A percentile compares a stretch with the other conserved stretches of the same genome.
phyloP scores from a whole-genome alignment of 2,113 vertebrate species.

The Cephalopterus ornatus region DNA sequence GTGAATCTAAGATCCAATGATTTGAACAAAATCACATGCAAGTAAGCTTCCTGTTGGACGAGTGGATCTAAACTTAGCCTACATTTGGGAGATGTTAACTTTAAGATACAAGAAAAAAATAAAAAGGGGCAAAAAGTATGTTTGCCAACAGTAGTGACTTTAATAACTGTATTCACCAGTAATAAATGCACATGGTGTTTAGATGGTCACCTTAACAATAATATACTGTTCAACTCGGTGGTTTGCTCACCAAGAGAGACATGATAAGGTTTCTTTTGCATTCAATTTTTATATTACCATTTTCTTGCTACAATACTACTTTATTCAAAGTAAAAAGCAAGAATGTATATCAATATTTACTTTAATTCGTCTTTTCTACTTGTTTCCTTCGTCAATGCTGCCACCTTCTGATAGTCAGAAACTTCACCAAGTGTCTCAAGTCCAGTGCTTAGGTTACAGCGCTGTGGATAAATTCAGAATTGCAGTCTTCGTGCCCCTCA shows the following conservation, averaged over 20 bases:
- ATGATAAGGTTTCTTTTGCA: background rate
- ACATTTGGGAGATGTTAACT: background rate
- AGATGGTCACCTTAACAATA: background rate
- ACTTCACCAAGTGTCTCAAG: background rate
- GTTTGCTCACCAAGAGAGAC: slow-evolving; percentile 6
- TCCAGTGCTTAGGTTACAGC: background rate
- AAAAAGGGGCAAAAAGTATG: background rate
- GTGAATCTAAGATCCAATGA: background rate
- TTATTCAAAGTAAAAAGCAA: background rate
- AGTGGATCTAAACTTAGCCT: background rate
- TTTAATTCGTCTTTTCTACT: background rate
- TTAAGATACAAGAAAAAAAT: background rate
- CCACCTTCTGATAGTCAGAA: slow-evolving; percentile 71
- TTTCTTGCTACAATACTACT: slow-evolving; percentile 32
- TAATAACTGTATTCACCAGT: background rate
- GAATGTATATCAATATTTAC: background rate
- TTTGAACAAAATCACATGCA: background rate
- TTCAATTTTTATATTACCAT: slow-evolving; percentile 7
- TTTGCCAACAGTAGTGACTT: background rate
- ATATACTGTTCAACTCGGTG: background rate
- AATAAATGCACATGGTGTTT: background rate
- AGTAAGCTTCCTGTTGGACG: background rate
- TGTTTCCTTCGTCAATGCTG: slow-evolving; percentile 76
- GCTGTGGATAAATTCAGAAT: background rate
- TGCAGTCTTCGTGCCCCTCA: background rate